Evolutionary conservation across 1,140 invertebrate species (phyloP).

Genomic region (Papilio polytes): DNA sequence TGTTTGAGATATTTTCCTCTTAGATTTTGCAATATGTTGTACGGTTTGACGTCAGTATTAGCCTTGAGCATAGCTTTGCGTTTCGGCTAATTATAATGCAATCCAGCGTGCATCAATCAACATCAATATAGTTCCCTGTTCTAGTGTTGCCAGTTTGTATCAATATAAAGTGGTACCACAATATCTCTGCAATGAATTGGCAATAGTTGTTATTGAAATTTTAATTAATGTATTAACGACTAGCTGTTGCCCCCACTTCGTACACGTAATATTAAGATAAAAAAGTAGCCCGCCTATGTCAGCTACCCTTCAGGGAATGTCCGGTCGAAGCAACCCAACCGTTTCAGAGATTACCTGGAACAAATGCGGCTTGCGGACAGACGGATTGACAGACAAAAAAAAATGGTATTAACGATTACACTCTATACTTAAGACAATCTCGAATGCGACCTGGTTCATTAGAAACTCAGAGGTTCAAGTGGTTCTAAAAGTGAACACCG

Average conservation of each 20-base stretch:
- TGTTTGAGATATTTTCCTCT: constrained; percentile 50
- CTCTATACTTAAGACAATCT: neutral
- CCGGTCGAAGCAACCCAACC: no score
- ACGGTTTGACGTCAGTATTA: constrained; percentile 59
- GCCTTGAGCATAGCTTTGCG: constrained; percentile 65
- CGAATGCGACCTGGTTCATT: neutral
- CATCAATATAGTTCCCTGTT: constrained; percentile 50
- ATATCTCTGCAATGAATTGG: neutral
- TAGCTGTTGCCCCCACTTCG: no score
- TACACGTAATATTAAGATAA: no score
- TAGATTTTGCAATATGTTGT: constrained; percentile 53
- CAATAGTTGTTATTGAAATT: neutral
- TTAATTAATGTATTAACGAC: no score
- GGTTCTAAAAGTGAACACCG: no score
- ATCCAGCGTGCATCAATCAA: constrained; percentile 68
- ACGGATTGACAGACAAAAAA: no score
- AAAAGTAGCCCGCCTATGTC: no score
- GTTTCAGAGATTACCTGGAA: no score
- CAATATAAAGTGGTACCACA: neutral
- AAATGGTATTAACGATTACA: neutral
- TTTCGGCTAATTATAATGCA: constrained; percentile 65
- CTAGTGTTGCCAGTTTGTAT: neutral
- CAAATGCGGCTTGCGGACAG: no score
- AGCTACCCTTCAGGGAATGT: no score
- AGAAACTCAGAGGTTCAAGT: no score